Evolutionary conservation across 2,113 vertebrate genomes (phyloP).

Genomic region (Galbula dea): DNA sequence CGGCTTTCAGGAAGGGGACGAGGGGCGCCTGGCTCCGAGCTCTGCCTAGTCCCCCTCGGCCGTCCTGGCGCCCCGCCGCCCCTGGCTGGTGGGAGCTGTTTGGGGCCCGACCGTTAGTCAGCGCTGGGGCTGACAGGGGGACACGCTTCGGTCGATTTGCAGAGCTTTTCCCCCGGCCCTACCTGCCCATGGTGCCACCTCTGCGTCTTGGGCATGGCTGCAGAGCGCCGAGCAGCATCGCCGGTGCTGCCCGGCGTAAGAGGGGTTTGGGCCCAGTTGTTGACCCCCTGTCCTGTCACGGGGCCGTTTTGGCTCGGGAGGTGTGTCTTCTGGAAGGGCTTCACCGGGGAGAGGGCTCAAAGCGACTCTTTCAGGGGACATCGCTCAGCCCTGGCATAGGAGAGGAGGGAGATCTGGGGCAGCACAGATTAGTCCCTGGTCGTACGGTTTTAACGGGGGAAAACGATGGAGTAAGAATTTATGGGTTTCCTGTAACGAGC

Average conservation of each 20-base stretch:
- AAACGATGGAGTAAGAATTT: background rate
- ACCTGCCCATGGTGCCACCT: background rate
- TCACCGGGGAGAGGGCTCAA: accelerated
- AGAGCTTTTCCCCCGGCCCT: too few relatives aligned
- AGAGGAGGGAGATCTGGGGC: too few relatives aligned
- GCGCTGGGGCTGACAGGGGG: background rate
- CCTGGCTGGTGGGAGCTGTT: background rate
- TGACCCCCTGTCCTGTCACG: background rate
- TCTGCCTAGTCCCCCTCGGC: background rate
- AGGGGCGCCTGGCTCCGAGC: background rate
- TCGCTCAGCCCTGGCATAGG: background rate
- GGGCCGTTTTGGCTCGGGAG: background rate
- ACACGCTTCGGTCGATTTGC: background rate
- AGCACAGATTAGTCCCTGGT: accelerated
- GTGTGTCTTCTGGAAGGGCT: background rate
- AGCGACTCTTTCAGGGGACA: background rate
- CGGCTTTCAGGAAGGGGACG: too few relatives aligned
- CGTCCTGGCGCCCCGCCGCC: too few relatives aligned
- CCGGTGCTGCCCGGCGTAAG: accelerated
- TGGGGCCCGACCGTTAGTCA: too few relatives aligned
- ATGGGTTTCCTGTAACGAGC: background rate
- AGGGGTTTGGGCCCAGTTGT: accelerated
- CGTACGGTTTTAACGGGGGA: background rate
- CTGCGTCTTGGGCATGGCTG: background rate
- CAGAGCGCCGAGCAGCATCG: background rate